A percentile compares a stretch with the other conserved stretches of the same genome.
phyloP scores from a whole-genome alignment of 2,113 vertebrate species.

The Lepisosteus osseus region DNA sequence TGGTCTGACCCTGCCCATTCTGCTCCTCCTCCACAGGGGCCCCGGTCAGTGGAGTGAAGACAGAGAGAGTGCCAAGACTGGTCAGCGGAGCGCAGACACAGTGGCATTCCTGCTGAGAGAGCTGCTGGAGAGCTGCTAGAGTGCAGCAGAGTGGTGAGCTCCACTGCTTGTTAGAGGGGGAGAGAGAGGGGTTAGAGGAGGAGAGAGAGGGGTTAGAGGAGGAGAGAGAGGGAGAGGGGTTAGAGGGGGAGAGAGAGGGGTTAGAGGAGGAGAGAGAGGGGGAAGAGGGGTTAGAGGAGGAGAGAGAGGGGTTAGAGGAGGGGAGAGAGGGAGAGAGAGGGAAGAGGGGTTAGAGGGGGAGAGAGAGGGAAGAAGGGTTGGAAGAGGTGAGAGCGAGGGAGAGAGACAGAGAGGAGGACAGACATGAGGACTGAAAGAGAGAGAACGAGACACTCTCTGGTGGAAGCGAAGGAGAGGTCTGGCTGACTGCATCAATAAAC shows the following conservation, averaged over 20 bases:
- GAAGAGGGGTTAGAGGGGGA: neutral
- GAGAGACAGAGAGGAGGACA: neutral
- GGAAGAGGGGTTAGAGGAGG: too few relatives aligned
- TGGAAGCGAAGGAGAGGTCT: neutral
- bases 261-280: slow-evolving; percentile 1
- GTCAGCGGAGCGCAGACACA: too few relatives aligned
- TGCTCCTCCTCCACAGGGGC: too few relatives aligned
- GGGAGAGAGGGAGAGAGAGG: neutral
- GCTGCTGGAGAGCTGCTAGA: too few relatives aligned
- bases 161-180: neutral
- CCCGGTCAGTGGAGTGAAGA: too few relatives aligned
- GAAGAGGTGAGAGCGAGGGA: neutral
- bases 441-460: neutral
- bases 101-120: too few relatives aligned
- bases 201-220: neutral
- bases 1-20: too few relatives aligned
- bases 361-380: too few relatives aligned
- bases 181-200: neutral
- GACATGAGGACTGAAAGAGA: neutral
- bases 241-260: neutral
- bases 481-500: neutral
- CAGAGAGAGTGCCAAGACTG: too few relatives aligned
- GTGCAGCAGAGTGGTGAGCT: too few relatives aligned
- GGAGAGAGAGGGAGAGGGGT: neutral
- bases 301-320: neutral